Evolutionary conservation across 2,113 vertebrate species (phyloP), one percentile per base, ranked within the genome.

Genomic region (Silurus asotus): DNA sequence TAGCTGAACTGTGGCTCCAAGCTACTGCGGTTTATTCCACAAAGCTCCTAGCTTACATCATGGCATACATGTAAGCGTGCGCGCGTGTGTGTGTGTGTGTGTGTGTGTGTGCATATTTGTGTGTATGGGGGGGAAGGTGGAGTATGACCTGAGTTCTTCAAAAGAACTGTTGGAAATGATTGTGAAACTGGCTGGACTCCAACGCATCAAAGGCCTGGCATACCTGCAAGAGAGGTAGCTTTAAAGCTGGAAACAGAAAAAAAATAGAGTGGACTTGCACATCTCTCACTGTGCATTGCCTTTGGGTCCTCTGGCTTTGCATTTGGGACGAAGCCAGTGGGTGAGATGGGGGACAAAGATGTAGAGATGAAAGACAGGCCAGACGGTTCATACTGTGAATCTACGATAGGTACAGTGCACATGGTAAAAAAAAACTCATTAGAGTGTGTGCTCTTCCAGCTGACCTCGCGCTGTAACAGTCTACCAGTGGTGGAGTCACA

Each of bases 81-180:
- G 45, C 84, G 86, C 53, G 81, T 59, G 56, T 69, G 69, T 51
- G 53, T 61, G 59, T 70, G 65, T 45, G 61, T 20, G 28, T 6
- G 37, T 55, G 77, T 48, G 7, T 45, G 61, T 56, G 75, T 70
- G 37, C 37, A 37, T 37, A 37, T 37, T 37, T 59, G 61, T 72
- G 62, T 55, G 28, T 70, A 53, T 62, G 56, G 62, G 69, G 69
- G 67, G 17, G 4, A 15, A 37, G 58, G 59, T 48, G 67, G 67
- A 75, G 67, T 74, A 55, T 49, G 70, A 81, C 80, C 87, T 70
- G 81, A 86, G 91, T 84, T 86, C 81, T 93, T 93, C 92, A 94
- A 94, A 94, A 91, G 92, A 92, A 85, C 89, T 90, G 91, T 92
- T 93, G 93, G 93, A 93, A 93, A 91, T 89, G 91, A 93, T 91